Evolutionary conservation across 2,888 invertebrate genomes (phyloP).

Genomic region (Drosophila neotestacea): DNA sequence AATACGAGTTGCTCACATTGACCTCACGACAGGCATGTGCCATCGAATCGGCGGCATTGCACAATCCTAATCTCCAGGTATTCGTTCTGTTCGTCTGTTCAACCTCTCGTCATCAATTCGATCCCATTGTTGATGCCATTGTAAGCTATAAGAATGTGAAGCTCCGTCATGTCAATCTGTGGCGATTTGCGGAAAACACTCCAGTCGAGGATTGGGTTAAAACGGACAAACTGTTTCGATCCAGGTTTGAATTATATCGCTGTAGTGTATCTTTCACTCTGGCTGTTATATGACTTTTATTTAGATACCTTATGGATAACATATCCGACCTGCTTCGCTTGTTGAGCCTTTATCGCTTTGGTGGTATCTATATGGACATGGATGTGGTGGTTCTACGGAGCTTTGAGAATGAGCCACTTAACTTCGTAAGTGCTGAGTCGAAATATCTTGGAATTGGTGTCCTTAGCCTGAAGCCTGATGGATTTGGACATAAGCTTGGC

Average conservation of each 20-base stretch:
- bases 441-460: slow-evolving; percentile 5
- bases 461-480: slow-evolving; percentile 8
- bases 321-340: slow-evolving; percentile 10
- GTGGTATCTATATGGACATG: slow-evolving; percentile 21
- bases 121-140: slow-evolving; percentile 10
- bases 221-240: background rate
- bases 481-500: slow-evolving; percentile 16
- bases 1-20: background rate
- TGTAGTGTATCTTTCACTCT: background rate
- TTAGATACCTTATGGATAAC: slow-evolving; percentile 2
- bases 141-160: slow-evolving; percentile 7
- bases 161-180: slow-evolving; percentile 14
- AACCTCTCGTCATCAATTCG: background rate
- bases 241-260: background rate
- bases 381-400: slow-evolving; percentile 13
- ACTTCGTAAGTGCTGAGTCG: slow-evolving; percentile 1
- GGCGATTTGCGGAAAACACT: slow-evolving; percentile 3
- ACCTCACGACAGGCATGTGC: slow-evolving; percentile 17
- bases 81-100: slow-evolving; percentile 5
- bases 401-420: slow-evolving; percentile 11
- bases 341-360: slow-evolving; percentile 11
- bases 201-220: slow-evolving; percentile 17
- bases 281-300: background rate
- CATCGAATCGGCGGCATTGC: slow-evolving; percentile 12
- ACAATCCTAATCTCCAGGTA: slow-evolving; percentile 17